These are phyloP conservation scores for Mormyrops boulengeri DNA, from an alignment of 2,797 vertebrate species.

Conservation along the genomic window DNA sequence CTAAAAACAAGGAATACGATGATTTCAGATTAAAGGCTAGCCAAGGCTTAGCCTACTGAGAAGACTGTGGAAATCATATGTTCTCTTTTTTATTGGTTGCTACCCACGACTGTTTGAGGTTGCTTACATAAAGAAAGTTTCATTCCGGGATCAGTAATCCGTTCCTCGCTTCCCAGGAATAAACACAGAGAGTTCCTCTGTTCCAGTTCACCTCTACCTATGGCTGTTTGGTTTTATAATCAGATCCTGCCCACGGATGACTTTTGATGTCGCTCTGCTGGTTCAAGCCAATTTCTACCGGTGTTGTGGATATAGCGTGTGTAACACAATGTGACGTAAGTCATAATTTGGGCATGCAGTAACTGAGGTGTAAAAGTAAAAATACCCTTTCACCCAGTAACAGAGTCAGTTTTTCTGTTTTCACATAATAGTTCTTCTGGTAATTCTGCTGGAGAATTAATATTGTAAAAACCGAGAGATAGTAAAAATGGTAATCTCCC, in stretches of 20 bases:
- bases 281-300: background rate
- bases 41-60: background rate
- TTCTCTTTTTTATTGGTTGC: background rate
- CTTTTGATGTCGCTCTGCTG: constrained; percentile 18
- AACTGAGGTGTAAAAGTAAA: background rate
- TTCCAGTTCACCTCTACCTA: constrained; percentile 29
- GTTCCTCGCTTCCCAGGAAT: constrained; percentile 19
- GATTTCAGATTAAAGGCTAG: background rate
- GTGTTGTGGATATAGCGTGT: background rate
- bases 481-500: background rate
- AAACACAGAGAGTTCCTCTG: constrained; percentile 23
- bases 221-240: constrained; percentile 41
- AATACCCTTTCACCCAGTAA: background rate
- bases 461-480: background rate
- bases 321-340: background rate
- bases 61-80: background rate
- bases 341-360: background rate
- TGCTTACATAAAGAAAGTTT: constrained; percentile 26
- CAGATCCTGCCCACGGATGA: constrained; percentile 49
- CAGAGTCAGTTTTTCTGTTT: background rate
- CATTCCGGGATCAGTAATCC: constrained; percentile 19
- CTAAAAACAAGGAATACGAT: background rate
- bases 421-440: background rate
- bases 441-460: background rate
- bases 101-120: background rate